Conservation (phyloP, 2,113 vertebrate genomes). For the Sardina pilchardus region DNA sequence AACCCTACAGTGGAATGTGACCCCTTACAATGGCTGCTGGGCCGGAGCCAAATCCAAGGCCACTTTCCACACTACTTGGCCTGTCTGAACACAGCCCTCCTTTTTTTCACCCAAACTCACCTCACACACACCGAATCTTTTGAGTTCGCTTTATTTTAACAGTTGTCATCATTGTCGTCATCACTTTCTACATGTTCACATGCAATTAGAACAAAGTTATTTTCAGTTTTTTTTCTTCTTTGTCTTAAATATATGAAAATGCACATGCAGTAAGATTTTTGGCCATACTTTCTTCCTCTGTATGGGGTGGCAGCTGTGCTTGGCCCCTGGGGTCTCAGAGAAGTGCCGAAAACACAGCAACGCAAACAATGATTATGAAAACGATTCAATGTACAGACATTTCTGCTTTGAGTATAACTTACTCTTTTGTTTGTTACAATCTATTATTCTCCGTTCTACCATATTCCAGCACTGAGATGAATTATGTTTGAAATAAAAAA, state of each 20-base stretch:
- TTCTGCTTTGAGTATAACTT: not conserved
- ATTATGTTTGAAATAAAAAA: no score
- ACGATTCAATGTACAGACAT: not conserved
- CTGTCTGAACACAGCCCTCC: not conserved
- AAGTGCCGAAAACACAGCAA: not conserved
- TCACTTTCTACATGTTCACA: not conserved
- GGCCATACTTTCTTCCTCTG: not conserved
- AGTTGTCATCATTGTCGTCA: not conserved
- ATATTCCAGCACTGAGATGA: not conserved
- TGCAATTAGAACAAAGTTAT: not conserved
- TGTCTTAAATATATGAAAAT: not conserved
- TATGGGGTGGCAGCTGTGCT: constrained; percentile 11
- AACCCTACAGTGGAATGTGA: constrained; percentile 60
- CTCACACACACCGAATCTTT: not conserved
- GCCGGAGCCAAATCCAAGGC: constrained; percentile 5
- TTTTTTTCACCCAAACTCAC: not conserved
- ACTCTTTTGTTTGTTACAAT: constrained; percentile 1
- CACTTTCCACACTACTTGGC: not conserved
- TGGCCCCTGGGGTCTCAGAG: not conserved
- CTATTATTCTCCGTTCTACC: not conserved
- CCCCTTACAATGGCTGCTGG: constrained; percentile 43
- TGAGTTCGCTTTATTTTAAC: not conserved
- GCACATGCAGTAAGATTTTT: not conserved
- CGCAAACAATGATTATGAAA: not conserved
- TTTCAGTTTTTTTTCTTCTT: not conserved